Base-by-base conservation (phyloP, 1,140 invertebrate genomes). In the Drosophila yakuba region DNA sequence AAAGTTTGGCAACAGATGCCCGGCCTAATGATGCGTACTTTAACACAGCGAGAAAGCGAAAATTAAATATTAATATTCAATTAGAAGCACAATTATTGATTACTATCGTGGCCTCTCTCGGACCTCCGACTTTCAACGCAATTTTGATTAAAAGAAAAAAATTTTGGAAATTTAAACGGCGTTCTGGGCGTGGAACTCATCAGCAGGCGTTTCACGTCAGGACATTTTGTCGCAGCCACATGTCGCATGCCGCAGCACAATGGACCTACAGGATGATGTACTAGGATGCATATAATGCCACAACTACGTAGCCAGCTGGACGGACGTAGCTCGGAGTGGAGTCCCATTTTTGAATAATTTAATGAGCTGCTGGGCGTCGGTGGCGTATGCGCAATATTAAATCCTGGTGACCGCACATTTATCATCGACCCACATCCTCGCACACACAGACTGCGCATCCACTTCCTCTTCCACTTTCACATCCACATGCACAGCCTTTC, bases 61-160 rank as follows among this genome's bases (percentile, higher is more conserved):
- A 73, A 88, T 88, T 75, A 54, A 74, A 76, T 83, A 79, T 88
- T 86, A 88, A 88, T 88, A 82, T 88, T 82, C 59, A 82, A 86
- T 86, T 88, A 86, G 63, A 60, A 36, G 32, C 38, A 43, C 74
- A 36, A 48, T 59, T 78, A 85, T 86, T 86, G 78, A 86, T 81
- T 85, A 62, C 17, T 11, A 20, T n/a, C 20, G 10, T 39, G 59
- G 48, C 43, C 32, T 35, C 15, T 55, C 36, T 32, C 23, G 38
- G 17, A 45, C 20, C 6, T 41, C 25, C 3, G 32, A 14, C 14
- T 28, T 35, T 57, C 7, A 47, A 10, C 14, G 28, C 35, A 57
- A 43, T 64, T 44, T 45, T 52, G 52, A 52, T 58, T 45, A 51
- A 25, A 35, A 47, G 58, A 25, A 25, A 25, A 20, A 25, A 25